Percentiles rank a stretch among this genome's conserved stretches.
Evolutionary conservation across 30 jellyfish, hydroid and myxozoan genomes (phyloP).

Genomic region (Chironex yamaguchii): DNA sequence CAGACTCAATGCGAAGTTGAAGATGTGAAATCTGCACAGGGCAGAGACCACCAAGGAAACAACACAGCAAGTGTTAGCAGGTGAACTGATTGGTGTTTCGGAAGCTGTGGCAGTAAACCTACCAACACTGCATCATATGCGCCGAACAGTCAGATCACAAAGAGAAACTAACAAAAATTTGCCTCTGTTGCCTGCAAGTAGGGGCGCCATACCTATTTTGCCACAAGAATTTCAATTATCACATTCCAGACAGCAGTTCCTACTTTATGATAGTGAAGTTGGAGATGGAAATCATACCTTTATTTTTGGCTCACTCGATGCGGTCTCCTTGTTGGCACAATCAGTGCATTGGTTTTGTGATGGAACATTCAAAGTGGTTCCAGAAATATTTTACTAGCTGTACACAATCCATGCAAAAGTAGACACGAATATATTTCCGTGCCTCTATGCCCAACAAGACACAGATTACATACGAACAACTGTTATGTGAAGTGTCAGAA

Average conservation of each 20-base stretch:
- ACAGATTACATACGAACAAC: not conserved
- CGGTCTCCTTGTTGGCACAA: not conserved
- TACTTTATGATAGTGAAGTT: conserved; percentile 8
- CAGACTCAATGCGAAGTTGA: not conserved
- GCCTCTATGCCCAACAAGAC: conserved; percentile 3
- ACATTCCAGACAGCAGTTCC: too few relatives aligned
- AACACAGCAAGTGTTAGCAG: not conserved
- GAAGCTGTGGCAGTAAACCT: not conserved
- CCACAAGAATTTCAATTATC: too few relatives aligned
- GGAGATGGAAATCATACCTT: not conserved
- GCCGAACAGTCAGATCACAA: not conserved
- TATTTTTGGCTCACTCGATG: not conserved
- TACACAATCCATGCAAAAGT: conserved; percentile 8
- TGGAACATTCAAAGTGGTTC: conserved; percentile 24
- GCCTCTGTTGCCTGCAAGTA: not conserved
- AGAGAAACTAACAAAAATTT: not conserved
- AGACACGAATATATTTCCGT: not conserved
- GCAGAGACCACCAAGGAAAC: not conserved
- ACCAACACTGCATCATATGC: not conserved
- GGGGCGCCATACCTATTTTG: too few relatives aligned
- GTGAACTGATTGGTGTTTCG: not conserved
- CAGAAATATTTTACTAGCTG: conserved; percentile 3
- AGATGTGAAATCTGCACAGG: not conserved
- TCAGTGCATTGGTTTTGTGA: conserved; percentile 11
- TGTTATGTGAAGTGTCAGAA: too few relatives aligned